Evolutionary conservation across 2,888 invertebrate genomes (phyloP).

Genomic region (Agriotes lineatus): DNA sequence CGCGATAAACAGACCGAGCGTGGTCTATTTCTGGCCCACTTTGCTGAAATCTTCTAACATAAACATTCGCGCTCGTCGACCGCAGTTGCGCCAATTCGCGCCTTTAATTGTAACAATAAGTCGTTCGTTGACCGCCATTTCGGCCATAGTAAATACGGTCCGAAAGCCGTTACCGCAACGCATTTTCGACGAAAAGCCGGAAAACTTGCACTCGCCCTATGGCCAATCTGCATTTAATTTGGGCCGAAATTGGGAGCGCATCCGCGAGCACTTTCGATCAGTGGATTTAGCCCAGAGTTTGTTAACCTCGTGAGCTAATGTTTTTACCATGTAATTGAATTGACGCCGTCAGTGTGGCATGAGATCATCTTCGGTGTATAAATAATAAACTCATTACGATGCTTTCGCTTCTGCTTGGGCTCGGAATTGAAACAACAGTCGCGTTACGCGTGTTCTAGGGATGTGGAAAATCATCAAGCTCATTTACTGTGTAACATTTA

Average conservation of each 20-base stretch:
- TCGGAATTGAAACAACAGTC: too few relatives aligned
- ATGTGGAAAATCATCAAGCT: too few relatives aligned
- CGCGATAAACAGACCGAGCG: too few relatives aligned
- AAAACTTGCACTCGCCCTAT: background rate
- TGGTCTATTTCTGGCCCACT: too few relatives aligned
- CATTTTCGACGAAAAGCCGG: constrained; percentile 15
- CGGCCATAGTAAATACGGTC: constrained; percentile 24
- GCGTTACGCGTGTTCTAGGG: too few relatives aligned
- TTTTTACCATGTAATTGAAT: constrained; percentile 44
- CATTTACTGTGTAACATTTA: too few relatives aligned
- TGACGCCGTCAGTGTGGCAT: constrained; percentile 40
- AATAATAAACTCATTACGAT: constrained; percentile 41
- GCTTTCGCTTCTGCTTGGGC: constrained; percentile 23
- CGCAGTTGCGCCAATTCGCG: constrained; percentile 8
- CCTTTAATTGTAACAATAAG: constrained; percentile 35
- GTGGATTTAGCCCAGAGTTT: constrained; percentile 39
- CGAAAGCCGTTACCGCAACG: constrained; percentile 34
- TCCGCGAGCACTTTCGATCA: constrained; percentile 26
- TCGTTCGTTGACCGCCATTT: constrained; percentile 32
- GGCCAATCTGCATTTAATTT: too few relatives aligned
- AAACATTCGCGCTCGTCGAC: background rate
- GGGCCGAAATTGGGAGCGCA: background rate
- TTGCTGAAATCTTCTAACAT: background rate
- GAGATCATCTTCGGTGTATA: constrained; percentile 42
- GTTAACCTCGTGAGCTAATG: constrained; percentile 39